phyloP scores from a whole-genome alignment of 2,888 invertebrate genomes.

The Ectobius pallidus region DNA sequence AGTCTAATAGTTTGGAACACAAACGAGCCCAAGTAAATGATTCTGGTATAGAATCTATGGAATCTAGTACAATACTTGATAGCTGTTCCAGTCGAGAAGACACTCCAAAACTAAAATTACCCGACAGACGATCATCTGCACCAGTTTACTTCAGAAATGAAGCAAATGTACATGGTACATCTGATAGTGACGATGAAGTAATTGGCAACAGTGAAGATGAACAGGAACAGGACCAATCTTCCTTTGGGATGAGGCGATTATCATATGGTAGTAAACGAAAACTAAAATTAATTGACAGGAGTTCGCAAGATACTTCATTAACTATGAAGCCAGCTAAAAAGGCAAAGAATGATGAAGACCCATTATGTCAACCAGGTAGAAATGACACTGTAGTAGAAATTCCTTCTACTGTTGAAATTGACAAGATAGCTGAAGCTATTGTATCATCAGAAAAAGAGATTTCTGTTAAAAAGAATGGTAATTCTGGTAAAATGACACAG shows the following conservation, averaged over 20 bases:
- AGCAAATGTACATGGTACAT: conserved; percentile 50
- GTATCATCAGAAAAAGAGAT: conserved; percentile 30
- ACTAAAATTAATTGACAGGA: neutral
- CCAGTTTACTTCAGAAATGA: conserved; percentile 22
- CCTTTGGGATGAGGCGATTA: neutral
- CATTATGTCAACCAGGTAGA: neutral
- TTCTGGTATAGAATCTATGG: conserved; percentile 52
- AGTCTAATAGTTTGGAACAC: conserved; percentile 43
- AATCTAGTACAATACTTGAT: conserved; percentile 44
- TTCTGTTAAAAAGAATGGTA: conserved; percentile 15
- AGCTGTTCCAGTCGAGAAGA: neutral
- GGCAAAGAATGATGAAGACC: neutral
- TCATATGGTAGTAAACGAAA: neutral
- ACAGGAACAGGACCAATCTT: conserved; percentile 58
- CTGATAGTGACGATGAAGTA: conserved; percentile 69
- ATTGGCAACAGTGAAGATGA: conserved; percentile 73
- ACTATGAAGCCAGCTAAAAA: too few relatives aligned
- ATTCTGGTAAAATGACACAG: conserved; percentile 46
- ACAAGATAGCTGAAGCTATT: conserved; percentile 37
- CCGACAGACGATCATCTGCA: neutral
- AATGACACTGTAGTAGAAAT: conserved; percentile 5
- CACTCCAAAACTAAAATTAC: neutral
- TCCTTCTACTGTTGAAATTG: conserved; percentile 20
- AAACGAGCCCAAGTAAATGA: conserved; percentile 45
- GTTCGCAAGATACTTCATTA: too few relatives aligned